Percentiles rank a stretch among this genome's conserved stretches.
Conservation (phyloP, 2,113 vertebrate genomes). For the Pelecanoides urinatrix region DNA sequence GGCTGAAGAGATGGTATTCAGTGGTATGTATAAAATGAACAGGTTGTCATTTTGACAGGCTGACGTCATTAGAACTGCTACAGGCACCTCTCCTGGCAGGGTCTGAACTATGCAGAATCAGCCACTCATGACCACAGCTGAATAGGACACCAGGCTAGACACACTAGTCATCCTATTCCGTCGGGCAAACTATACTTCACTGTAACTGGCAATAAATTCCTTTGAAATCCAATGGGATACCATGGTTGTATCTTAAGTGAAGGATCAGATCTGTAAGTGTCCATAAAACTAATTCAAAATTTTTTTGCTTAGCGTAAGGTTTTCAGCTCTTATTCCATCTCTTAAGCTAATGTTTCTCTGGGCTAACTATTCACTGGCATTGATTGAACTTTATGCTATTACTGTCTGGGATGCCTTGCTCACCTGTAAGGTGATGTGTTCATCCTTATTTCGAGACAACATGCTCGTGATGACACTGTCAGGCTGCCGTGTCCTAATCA, state of each 20-base stretch:
- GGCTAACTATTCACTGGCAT: neutral
- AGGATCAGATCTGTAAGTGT: neutral
- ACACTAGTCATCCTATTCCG: neutral
- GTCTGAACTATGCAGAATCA: accelerated
- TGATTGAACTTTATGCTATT: neutral
- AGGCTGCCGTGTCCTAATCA: constrained; percentile 84
- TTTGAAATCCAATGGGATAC: neutral
- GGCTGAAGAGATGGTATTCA: neutral
- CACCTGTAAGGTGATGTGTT: constrained; percentile 85
- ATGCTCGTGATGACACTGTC: constrained; percentile 76
- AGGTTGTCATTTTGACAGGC: neutral
- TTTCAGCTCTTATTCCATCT: neutral
- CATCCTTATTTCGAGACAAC: constrained; percentile 76
- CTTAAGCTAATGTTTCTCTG: neutral
- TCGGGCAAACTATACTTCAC: neutral
- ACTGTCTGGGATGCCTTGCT: neutral
- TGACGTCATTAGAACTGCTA: neutral
- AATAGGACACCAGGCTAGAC: neutral
- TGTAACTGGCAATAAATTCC: neutral
- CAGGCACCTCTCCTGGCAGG: neutral
- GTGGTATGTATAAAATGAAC: neutral
- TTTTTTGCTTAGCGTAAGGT: neutral
- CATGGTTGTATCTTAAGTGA: neutral
- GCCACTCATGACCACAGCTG: neutral
- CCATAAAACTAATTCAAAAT: neutral